These are phyloP conservation scores for Ormyrus thymus DNA, from an alignment of 2,888 invertebrate species.

Conservation along the genomic window DNA sequence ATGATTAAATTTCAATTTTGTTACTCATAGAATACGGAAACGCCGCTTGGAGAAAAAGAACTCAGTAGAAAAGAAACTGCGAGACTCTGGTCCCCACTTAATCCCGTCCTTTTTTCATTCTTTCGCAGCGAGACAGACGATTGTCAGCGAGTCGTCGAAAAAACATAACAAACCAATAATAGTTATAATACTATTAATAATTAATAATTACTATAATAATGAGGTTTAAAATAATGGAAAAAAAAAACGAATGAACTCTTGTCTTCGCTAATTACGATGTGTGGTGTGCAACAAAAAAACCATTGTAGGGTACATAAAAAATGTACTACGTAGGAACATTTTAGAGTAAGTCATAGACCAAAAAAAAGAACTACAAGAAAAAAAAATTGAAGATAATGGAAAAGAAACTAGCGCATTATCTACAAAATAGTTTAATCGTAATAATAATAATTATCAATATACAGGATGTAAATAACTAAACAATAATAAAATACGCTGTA, in stretches of 20 bases:
- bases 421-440: constrained; percentile 75
- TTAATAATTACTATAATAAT: constrained; percentile 37
- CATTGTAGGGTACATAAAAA: constrained; percentile 22
- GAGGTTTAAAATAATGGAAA: constrained; percentile 20
- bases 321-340: constrained; percentile 36
- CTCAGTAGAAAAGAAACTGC: constrained; percentile 24
- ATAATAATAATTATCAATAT: constrained; percentile 72
- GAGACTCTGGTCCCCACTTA: constrained; percentile 43
- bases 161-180: constrained; percentile 40
- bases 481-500: constrained; percentile 74
- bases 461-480: constrained; percentile 75
- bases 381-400: constrained; percentile 48
- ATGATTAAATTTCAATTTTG: constrained; percentile 31
- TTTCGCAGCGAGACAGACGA: constrained; percentile 29
- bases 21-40: constrained; percentile 4
- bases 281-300: constrained; percentile 42
- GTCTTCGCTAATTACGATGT: constrained; percentile 45
- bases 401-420: constrained; percentile 68
- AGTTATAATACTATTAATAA: constrained; percentile 24
- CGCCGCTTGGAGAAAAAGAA: constrained; percentile 19
- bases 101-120: constrained; percentile 50
- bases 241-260: constrained; percentile 37
- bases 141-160: constrained; percentile 10
- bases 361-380: constrained; percentile 20
- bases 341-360: constrained; percentile 47